Conservation (phyloP, 92 coral and sea anemone genomes). For the Porites cylindrica region DNA sequence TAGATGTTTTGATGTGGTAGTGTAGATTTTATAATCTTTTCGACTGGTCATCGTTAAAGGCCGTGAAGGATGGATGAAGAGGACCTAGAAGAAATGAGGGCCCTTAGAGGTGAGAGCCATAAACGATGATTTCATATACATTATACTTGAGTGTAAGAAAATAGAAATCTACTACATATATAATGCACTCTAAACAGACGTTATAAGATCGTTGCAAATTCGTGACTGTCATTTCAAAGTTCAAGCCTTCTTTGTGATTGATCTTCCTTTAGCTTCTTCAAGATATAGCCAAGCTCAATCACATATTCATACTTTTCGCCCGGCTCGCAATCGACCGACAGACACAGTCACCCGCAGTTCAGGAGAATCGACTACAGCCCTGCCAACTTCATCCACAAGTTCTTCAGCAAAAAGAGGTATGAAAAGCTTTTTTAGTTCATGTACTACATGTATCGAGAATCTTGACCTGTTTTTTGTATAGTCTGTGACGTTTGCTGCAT, state of each 20-base stretch:
- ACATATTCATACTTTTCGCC: background rate
- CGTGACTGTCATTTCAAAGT: background rate
- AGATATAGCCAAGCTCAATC: constrained; percentile 38
- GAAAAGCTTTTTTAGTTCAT: background rate
- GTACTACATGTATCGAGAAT: background rate
- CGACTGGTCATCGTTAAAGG: too few species aligned
- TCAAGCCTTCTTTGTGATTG: background rate
- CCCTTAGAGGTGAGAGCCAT: constrained; percentile 76
- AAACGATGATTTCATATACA: background rate
- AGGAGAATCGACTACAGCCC: constrained; percentile 15
- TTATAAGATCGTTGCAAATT: too few species aligned
- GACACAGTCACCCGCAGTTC: constrained; percentile 31
- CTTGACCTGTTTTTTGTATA: too few species aligned
- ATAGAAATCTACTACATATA: too few species aligned
- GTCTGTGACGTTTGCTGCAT: too few species aligned
- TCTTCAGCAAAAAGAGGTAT: constrained; percentile 14
- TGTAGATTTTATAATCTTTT: background rate
- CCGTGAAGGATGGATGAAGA: constrained; percentile 84
- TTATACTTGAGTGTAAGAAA: background rate
- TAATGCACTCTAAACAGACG: too few species aligned
- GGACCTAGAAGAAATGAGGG: constrained; percentile 96
- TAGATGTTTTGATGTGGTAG: too few species aligned
- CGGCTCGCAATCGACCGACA: constrained; percentile 7
- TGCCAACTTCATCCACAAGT: background rate
- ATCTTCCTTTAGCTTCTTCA: constrained; percentile 25